phyloP scores from a whole-genome alignment of 2,113 vertebrate genomes.

The Pomatostomus ruficeps region DNA sequence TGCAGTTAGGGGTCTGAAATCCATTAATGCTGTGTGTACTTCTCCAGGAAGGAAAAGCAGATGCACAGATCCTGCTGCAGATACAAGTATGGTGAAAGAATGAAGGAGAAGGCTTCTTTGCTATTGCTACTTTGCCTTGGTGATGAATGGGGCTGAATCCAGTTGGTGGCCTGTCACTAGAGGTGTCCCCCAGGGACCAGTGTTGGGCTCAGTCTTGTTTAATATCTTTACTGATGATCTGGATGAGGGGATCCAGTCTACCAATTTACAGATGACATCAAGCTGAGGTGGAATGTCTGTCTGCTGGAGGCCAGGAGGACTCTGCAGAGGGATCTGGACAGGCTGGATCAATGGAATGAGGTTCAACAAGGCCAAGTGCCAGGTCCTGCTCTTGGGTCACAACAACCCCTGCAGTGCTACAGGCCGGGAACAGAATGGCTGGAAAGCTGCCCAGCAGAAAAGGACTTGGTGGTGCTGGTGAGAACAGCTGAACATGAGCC shows the following conservation, averaged over 20 bases:
- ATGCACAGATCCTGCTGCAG: background rate
- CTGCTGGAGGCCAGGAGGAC: background rate
- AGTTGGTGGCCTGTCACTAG: background rate
- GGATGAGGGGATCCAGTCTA: background rate
- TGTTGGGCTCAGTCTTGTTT: background rate
- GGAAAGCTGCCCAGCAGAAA: too few relatives aligned
- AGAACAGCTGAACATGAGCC: background rate
- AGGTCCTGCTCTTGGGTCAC: background rate
- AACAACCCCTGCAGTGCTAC: background rate
- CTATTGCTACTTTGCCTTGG: background rate
- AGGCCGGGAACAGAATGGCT: background rate
- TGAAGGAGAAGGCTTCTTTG: background rate
- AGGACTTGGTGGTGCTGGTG: background rate
- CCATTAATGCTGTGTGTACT: background rate
- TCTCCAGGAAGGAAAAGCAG: background rate
- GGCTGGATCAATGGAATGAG: background rate
- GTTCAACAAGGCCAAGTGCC: background rate
- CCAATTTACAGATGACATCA: background rate
- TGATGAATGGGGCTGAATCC: background rate
- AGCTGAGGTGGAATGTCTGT: rapidly evolving
- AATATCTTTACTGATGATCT: background rate
- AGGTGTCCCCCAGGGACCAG: background rate
- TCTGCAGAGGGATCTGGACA: background rate
- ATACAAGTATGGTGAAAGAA: background rate
- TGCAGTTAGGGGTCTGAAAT: background rate